Base-by-base conservation (phyloP, 2,888 invertebrate species). In the Drosophila cognata region DNA sequence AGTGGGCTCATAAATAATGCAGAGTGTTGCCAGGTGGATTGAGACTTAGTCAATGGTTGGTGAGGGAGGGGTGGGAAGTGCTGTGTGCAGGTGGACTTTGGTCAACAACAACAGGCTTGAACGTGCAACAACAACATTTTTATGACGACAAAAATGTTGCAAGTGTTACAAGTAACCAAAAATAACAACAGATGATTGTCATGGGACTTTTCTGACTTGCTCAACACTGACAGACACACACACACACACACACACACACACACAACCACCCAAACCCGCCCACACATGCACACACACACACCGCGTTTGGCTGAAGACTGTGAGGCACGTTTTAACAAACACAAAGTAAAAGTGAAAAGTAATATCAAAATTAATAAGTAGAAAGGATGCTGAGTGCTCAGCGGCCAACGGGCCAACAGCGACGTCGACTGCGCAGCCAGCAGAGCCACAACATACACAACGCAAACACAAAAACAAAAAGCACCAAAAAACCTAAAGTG, bases 281-380 rank as follows among this genome's bases (percentile, higher is more conserved):
- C 10, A 58, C 58, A 57, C 55, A 21, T 36, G 29, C 57, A 11
- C 36, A 53, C 50, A 28, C 36, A 48, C 56, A 61, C 51, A 50
- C 25, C 28, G 21, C 35, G 46, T 53, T 61, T 53, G 46, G 57
- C 33, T 38, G 13, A 52, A 53, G 76, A 65, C 61, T 60, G 74
- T 70, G 72, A 71, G 65, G 71, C 87, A 83, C 87, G 89, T 89
- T 87, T 87, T 74, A 79, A 85, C 87, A 79, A 85, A 82, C 82
- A 86, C 90, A 88, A 87, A 87, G 90, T 90, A 87, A 87, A 87
- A 88, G 87, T 88, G 90, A 88, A 88, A 88, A 88, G 89, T 84
- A 89, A 80, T 90, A 90, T 86, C 79, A 88, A 86, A 90, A 87
- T 86, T 88, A 87, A 90, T 86, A 90, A 87, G 84, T 88, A 88